Percentiles rank a stretch among this genome's conserved stretches.
These are phyloP conservation scores for Platalea minor DNA, from an alignment of 2,797 vertebrate genomes.

Conservation along the genomic window DNA sequence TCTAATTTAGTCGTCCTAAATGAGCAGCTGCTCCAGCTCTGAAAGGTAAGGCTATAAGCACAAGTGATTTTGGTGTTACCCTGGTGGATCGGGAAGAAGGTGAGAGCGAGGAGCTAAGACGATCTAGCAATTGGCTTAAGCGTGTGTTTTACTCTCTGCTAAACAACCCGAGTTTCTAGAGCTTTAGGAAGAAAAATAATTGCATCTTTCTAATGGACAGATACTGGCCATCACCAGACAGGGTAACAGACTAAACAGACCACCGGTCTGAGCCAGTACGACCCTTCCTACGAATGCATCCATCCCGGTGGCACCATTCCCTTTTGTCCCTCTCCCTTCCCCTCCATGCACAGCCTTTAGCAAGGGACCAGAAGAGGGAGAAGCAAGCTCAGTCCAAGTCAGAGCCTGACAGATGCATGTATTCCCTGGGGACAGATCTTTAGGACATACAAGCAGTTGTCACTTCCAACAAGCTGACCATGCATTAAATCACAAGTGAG, in stretches of 20 bases:
- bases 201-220: background rate
- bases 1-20: background rate
- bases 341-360: background rate
- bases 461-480: background rate
- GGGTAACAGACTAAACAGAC: background rate
- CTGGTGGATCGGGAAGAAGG: fast-evolving
- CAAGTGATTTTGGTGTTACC: background rate
- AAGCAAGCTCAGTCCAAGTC: background rate
- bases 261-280: fast-evolving
- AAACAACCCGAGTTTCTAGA: background rate
- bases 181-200: background rate
- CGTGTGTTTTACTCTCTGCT: background rate
- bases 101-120: fast-evolving
- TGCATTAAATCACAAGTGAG: fast-evolving
- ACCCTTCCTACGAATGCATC: fast-evolving
- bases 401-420: background rate
- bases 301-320: background rate
- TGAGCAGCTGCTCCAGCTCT: background rate
- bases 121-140: fast-evolving
- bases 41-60: background rate
- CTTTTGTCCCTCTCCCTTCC: background rate
- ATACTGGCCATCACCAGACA: background rate
- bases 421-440: background rate
- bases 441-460: background rate
- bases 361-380: background rate